Conservation (phyloP, 1,140 invertebrate species). For the Dreissena rostriformis region DNA sequence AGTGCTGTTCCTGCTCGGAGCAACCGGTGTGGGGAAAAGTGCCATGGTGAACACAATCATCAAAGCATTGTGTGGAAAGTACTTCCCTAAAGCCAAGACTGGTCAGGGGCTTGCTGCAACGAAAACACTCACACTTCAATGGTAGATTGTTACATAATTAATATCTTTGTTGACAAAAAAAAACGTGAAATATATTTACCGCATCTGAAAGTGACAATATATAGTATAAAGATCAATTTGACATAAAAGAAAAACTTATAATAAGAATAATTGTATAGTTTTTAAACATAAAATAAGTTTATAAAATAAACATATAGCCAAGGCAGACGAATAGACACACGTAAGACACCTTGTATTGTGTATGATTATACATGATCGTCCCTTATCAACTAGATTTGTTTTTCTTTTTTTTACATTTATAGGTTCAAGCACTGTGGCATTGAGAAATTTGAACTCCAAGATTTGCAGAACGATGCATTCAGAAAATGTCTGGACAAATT, state of each 20-base stretch:
- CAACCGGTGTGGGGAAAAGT: constrained; percentile 36
- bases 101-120: constrained; percentile 19
- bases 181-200: neutral
- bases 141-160: constrained; percentile 11
- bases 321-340: too few relatives aligned
- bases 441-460: neutral
- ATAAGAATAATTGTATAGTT: too few relatives aligned
- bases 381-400: neutral
- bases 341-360: neutral
- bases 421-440: constrained; percentile 28
- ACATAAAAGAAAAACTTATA: neutral
- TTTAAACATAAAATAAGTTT: too few relatives aligned
- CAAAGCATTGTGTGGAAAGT: constrained; percentile 24
- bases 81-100: constrained; percentile 11
- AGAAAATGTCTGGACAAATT: neutral
- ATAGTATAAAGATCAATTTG: neutral
- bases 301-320: neutral
- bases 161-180: neutral
- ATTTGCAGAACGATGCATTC: neutral
- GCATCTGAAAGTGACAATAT: neutral
- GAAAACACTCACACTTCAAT: constrained; percentile 10
- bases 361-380: neutral
- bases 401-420: neutral
- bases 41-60: constrained; percentile 38
- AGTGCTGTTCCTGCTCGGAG: constrained; percentile 22